Conservation (phyloP, 2,113 vertebrate genomes). For the Trachemys scripta region DNA sequence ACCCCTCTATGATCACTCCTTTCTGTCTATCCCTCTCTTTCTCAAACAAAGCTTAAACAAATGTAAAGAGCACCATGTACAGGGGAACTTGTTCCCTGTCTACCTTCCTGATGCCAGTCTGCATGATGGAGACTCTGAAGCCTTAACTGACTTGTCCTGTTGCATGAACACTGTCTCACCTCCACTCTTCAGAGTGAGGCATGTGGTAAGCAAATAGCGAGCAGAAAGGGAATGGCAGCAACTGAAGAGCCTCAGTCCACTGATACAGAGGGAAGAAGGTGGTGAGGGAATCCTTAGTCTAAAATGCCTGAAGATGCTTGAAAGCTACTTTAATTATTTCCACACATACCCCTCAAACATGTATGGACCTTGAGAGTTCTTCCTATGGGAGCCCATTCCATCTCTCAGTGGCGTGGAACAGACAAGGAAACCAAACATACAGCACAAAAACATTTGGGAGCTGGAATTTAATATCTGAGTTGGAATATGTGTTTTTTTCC, state of each 20-base stretch:
- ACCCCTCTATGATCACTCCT: background rate
- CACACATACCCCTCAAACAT: background rate
- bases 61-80: background rate
- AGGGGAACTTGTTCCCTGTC: background rate
- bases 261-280: background rate
- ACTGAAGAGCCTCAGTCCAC: background rate
- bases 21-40: background rate
- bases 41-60: background rate
- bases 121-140: background rate
- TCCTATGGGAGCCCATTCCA: background rate
- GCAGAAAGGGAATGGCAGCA: background rate
- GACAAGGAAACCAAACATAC: background rate
- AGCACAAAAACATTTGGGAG: background rate
- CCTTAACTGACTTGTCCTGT: background rate
- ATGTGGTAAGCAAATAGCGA: background rate
- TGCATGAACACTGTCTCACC: background rate
- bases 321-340: background rate
- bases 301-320: background rate
- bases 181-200: rapidly evolving
- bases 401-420: background rate
- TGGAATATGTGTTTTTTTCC: background rate
- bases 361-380: background rate
- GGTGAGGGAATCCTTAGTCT: background rate
- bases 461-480: background rate
- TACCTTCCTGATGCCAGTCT: background rate